Percentiles rank a stretch among this genome's conserved stretches.
phyloP scores from a whole-genome alignment of 2,797 vertebrate species.

The Phrynocephalus vlangalii region DNA sequence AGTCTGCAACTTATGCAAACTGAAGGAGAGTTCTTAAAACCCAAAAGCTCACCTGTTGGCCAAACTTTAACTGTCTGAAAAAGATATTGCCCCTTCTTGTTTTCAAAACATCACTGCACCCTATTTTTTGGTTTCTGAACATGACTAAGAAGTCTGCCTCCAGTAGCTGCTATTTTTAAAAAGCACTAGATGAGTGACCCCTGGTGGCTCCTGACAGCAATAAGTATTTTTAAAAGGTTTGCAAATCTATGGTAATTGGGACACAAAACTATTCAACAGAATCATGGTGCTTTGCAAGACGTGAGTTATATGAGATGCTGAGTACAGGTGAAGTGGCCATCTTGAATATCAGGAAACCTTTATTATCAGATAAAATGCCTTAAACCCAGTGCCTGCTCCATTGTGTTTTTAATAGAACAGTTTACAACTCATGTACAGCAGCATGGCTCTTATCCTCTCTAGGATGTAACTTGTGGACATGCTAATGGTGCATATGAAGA shows the following conservation, averaged over 20 bases:
- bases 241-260: not conserved
- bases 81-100: too few species aligned
- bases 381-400: not conserved
- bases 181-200: conserved; percentile 12
- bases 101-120: not conserved
- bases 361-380: not conserved
- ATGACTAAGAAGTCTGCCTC: not conserved
- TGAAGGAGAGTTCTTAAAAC: too few species aligned
- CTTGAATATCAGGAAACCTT: not conserved
- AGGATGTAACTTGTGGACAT: not conserved
- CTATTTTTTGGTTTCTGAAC: too few species aligned
- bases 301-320: not conserved
- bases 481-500: not conserved
- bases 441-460: not conserved
- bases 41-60: too few species aligned
- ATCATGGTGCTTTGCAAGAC: not conserved
- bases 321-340: not conserved
- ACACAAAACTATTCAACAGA: not conserved
- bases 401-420: not conserved
- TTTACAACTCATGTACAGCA: not conserved
- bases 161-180: not conserved
- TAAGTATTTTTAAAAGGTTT: not conserved
- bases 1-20: too few species aligned
- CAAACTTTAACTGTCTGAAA: too few species aligned
- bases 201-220: conserved; percentile 1